Base-by-base conservation (phyloP, 2,797 vertebrate genomes). In the Nyctalus aviator region DNA sequence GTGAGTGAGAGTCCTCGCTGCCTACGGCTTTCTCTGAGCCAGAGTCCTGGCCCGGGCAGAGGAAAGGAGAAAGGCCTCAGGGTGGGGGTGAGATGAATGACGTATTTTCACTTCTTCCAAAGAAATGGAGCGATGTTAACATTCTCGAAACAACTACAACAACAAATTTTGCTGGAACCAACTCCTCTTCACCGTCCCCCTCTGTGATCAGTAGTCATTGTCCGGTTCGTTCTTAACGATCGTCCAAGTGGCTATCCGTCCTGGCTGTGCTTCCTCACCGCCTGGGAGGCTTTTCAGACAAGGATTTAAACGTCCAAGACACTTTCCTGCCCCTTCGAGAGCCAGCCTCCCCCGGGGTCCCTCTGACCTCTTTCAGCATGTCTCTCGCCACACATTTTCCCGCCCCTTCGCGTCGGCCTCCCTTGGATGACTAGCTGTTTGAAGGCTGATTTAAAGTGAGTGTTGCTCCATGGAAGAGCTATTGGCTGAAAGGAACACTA, bases 391-490 rank as follows among this genome's bases (percentile, higher is more conserved):
- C 35, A 82, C 46, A 83, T 79, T 75, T 91, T 71, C 35, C 77
- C 94, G 78, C 30, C 83, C 86, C 91, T 91, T 77, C 53, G 68
- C 62, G 44, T 89, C 66, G 79, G 62, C 84, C 64, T 96, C 62
- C 83, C 78, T 69, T 83, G 96, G 90, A 66, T 91, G 90, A 96
- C 89, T 83, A 92, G 72, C 82, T 93, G 55, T 88, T 64, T 87
- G 91, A 88, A 96, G 94, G 79, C 87, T 89, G 81, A 96, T 92
- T 87, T 77, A 93, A 95, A 97, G 91, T 96, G 84, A 96, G 93
- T 96, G 93, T 93, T 95, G 91, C 75, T 85, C 64, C 44, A 7
- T 8, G 35, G 48, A 76, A 90, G 93, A 96, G 90, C 55, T 84
- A 27, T n/a, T 68, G 93, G 30, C 91, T 92, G 81, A 69, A 72